phyloP scores from a whole-genome alignment of 2,797 vertebrate genomes.

The Eulemur mongoz region DNA sequence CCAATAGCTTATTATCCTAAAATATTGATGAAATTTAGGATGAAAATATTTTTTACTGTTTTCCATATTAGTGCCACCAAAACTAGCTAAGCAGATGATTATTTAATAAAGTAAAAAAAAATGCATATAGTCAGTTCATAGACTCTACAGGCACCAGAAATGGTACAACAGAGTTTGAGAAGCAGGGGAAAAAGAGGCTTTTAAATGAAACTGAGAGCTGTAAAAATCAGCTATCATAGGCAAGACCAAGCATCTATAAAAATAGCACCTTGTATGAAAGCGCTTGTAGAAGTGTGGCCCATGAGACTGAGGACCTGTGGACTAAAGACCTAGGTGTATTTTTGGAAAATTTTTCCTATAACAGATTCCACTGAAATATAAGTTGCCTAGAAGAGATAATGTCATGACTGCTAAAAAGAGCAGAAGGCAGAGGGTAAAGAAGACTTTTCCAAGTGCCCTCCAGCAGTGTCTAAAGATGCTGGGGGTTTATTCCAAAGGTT shows the following conservation, averaged over 20 bases:
- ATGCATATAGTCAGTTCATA: neutral
- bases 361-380: neutral
- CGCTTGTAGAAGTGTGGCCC: neutral
- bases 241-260: neutral
- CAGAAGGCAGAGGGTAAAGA: neutral
- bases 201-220: neutral
- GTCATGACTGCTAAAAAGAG: neutral
- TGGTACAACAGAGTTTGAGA: neutral
- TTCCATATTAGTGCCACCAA: neutral
- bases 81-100: conserved; percentile 8
- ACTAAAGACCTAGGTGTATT: neutral
- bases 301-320: neutral
- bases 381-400: neutral
- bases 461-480: neutral
- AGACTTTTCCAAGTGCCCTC: neutral
- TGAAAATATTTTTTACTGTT: conserved; percentile 2
- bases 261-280: neutral
- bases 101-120: conserved; percentile 44
- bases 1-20: conserved; percentile 46
- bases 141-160: neutral
- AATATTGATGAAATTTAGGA: conserved; percentile 51
- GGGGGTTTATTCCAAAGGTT: neutral
- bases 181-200: neutral
- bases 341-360: neutral
- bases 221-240: neutral